Conservation (phyloP, 2,888 invertebrate genomes). For the Nasonia oneida region DNA sequence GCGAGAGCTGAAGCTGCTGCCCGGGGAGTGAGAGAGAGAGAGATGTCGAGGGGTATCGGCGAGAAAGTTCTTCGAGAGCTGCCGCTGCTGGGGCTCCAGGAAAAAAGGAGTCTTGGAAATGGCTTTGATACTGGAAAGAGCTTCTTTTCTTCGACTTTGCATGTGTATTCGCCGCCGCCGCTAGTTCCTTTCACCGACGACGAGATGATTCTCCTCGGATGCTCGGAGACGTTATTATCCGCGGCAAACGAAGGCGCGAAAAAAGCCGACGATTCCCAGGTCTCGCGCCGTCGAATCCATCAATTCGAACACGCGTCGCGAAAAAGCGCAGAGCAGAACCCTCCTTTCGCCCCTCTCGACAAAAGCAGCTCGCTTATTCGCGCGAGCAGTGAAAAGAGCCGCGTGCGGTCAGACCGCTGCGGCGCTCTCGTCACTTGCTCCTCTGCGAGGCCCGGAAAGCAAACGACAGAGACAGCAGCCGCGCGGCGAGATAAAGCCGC, state of each 20-base stretch:
- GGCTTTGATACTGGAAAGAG: slow-evolving; percentile 12
- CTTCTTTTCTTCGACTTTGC: slow-evolving; percentile 35
- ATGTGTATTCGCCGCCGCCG: neutral
- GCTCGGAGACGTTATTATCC: neutral
- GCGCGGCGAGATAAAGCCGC: slow-evolving; percentile 23
- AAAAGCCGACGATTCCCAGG: neutral
- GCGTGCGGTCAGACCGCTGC: slow-evolving; percentile 58
- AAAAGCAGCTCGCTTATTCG: neutral
- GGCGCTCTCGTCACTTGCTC: neutral
- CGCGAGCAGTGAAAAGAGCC: slow-evolving; percentile 59
- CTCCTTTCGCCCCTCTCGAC: neutral
- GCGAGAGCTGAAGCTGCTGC: slow-evolving; percentile 27
- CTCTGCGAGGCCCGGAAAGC: neutral
- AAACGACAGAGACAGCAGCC: slow-evolving; percentile 16
- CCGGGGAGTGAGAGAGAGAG: slow-evolving; percentile 41
- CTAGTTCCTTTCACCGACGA: neutral
- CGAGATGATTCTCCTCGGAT: neutral
- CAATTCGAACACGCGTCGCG: neutral
- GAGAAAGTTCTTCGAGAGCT: neutral
- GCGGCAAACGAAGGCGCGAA: neutral
- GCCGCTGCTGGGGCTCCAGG: neutral
- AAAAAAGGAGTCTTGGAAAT: slow-evolving; percentile 21
- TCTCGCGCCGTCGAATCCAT: slow-evolving; percentile 12
- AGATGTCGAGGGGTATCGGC: slow-evolving; percentile 29
- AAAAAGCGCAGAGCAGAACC: slow-evolving; percentile 6